These are phyloP conservation scores for Drosophila virilis DNA, from an alignment of 1,140 invertebrate species.

Conservation along the genomic window DNA sequence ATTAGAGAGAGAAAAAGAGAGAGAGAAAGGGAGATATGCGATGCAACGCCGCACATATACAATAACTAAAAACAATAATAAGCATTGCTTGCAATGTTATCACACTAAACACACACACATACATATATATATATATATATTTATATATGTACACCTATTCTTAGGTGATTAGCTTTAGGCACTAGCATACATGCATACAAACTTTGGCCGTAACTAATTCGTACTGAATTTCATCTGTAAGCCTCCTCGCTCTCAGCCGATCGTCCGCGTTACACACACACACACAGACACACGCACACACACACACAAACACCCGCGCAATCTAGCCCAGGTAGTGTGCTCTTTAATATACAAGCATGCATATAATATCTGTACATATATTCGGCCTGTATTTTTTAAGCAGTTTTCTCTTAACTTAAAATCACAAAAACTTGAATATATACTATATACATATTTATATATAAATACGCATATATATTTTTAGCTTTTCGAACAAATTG, in stretches of 20 bases:
- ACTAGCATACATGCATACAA: conserved; percentile 16
- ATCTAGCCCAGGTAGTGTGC: neutral
- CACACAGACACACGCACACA: conserved; percentile 5
- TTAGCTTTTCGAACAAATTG: conserved; percentile 13
- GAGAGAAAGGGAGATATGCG: conserved; percentile 6
- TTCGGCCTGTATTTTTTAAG: conserved; percentile 16
- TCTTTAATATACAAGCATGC: conserved; percentile 23
- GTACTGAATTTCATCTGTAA: conserved; percentile 75
- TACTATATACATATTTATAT: neutral
- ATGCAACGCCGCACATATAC: conserved; percentile 26
- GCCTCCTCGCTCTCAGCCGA: conserved; percentile 20
- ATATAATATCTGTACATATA: conserved; percentile 51
- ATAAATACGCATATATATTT: neutral
- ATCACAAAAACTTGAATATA: neutral
- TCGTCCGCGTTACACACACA: neutral
- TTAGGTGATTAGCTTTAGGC: conserved; percentile 11
- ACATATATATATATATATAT: conserved; percentile 5
- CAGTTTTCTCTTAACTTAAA: neutral
- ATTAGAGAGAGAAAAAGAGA: conserved; percentile 86
- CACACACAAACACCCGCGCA: conserved; percentile 12
- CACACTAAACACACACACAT: conserved; percentile 13
- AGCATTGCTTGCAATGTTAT: conserved; percentile 22
- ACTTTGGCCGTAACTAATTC: conserved; percentile 70
- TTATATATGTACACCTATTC: conserved; percentile 19
- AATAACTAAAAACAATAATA: conserved; percentile 10